Evolutionary conservation across 2,113 vertebrate species (phyloP), one percentile per base, ranked within the genome.

Genomic region (Helogale parvula): DNA sequence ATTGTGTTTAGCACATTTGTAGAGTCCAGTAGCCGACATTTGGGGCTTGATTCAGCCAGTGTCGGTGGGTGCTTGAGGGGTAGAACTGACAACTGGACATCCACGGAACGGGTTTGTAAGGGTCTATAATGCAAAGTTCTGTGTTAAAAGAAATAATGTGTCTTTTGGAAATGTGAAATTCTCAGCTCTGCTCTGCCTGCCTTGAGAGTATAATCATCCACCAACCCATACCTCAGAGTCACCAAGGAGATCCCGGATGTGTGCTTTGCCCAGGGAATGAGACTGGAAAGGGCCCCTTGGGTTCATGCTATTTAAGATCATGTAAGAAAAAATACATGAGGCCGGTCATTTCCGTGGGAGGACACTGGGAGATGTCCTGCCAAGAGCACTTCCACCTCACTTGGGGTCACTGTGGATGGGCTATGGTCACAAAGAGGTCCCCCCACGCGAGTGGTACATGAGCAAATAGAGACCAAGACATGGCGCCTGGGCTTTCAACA

Each of bases 401-500:
- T 5, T 0, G 11, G 60, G 17, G 25, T 31, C 35, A 71, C n/a
- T 4, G 0, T 31, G 25, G 31, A 50, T 21, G 25, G 85, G 25
- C 52, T 66, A 29, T 50, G 60, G 52, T 63, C 72, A 57, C 35
- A 45, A 85, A 71, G 60, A 71, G 15, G 27, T 16, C 2, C 47
- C 41, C 1, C 60, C 63, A 45, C 38, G 0, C 10, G 21, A 71
- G 41, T 3, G 57, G 33, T 6, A 47, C 1, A 0, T 0, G 10
- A 72, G 45, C 14, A 33, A 52, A 71, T 25, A 0, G 57, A 38
- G 71, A 35, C 35, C 10, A 57, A 35, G 69, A n/a, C 86, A 65
- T 0, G 0, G 60, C 3, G 0, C 5, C 0, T 2, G 14, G 50
- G 63, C 12, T 79, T 29, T 27, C 2, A 2, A 45, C 21, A 63